phyloP scores from a whole-genome alignment of 30 jellyfish, hydroid and myxozoan genomes.

The Hydra vulgaris region DNA sequence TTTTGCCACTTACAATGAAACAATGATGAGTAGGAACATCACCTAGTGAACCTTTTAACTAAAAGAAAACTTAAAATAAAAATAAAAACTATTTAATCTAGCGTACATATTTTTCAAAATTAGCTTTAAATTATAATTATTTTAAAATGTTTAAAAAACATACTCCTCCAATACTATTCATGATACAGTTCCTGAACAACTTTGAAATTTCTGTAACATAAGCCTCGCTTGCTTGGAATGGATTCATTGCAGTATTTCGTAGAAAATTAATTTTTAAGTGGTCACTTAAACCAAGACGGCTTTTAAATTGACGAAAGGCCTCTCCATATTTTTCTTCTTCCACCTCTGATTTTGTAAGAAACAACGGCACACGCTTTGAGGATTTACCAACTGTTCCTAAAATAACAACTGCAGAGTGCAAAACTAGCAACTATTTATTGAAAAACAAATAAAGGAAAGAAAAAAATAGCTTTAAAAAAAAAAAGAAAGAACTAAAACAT shows the following conservation, averaged over 20 bases:
- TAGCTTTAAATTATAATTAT: neutral
- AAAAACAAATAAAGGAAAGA: too few species aligned
- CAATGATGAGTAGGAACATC: constrained; percentile 1
- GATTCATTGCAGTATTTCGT: constrained; percentile 41
- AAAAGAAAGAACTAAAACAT: too few species aligned
- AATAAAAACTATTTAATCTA: neutral
- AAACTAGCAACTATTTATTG: too few species aligned
- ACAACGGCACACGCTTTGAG: constrained; percentile 41
- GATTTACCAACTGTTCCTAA: constrained; percentile 26
- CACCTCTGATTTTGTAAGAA: constrained; percentile 39
- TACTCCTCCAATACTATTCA: constrained; percentile 44
- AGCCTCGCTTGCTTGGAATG: constrained; percentile 37
- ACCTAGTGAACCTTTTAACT: neutral
- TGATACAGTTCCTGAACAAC: constrained; percentile 34
- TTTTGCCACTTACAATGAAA: constrained; percentile 1
- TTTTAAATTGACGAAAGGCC: constrained; percentile 20
- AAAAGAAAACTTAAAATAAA: neutral
- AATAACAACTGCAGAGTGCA: too few species aligned
- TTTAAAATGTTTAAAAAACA: neutral
- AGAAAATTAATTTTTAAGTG: constrained; percentile 20
- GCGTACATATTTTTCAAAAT: too few species aligned
- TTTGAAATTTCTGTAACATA: constrained; percentile 24
- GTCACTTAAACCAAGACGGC: constrained; percentile 24
- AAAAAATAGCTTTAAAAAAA: too few species aligned
- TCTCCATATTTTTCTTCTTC: constrained; percentile 24